These are phyloP conservation scores for Eriosoma lanigerum DNA, from an alignment of 1,140 invertebrate genomes.

Conservation along the genomic window DNA sequence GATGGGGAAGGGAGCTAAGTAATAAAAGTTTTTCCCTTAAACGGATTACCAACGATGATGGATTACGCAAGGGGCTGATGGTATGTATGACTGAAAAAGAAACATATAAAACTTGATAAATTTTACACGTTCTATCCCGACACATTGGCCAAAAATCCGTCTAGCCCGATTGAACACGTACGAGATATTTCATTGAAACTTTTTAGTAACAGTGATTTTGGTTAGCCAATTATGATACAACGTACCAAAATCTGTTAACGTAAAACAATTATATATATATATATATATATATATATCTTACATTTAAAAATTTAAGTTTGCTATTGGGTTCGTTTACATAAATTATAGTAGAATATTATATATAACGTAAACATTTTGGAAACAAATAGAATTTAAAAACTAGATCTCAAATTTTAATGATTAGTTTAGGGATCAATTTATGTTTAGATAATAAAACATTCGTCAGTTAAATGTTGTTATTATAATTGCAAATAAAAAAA, in stretches of 20 bases:
- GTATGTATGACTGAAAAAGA: conserved; percentile 28
- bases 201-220: background rate
- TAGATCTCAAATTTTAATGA: too few relatives aligned
- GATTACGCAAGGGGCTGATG: conserved; percentile 15
- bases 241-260: background rate
- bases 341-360: too few relatives aligned
- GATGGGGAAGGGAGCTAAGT: conserved; percentile 10
- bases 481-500: too few relatives aligned
- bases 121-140: conserved; percentile 34
- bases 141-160: conserved; percentile 39
- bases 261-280: background rate
- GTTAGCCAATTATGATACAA: background rate
- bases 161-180: conserved; percentile 32
- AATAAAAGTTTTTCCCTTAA: conserved; percentile 50
- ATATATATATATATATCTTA: background rate
- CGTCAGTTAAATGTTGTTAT: too few relatives aligned
- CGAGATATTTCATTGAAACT: conserved; percentile 42
- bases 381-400: too few relatives aligned
- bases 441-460: too few relatives aligned
- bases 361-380: too few relatives aligned
- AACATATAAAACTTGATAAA: conserved; percentile 48
- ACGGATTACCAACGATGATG: conserved; percentile 49
- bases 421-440: too few relatives aligned
- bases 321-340: background rate
- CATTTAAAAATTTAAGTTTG: background rate